Evolutionary conservation across 2,888 invertebrate genomes (phyloP).

Genomic region (Aquatica leii): DNA sequence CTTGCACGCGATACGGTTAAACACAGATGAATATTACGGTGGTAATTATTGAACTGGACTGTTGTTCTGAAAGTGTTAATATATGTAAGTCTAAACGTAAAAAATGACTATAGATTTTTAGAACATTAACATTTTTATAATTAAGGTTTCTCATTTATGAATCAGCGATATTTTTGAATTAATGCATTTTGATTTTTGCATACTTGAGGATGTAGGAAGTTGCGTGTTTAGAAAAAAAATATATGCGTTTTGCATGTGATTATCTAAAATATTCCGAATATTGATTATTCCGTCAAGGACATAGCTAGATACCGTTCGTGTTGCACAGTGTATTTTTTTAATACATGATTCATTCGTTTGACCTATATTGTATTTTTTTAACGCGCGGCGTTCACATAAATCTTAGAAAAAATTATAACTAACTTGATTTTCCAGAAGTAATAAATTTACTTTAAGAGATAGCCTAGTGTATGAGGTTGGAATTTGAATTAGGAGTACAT

Average conservation of each 20-base stretch:
- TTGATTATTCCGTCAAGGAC: conserved; percentile 30
- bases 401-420: too few species aligned
- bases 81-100: neutral
- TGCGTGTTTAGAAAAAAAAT: conserved; percentile 15
- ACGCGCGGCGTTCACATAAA: conserved; percentile 4
- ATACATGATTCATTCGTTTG: conserved; percentile 28
- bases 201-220: conserved; percentile 4
- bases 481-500: too few species aligned
- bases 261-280: conserved; percentile 26
- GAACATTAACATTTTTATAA: neutral
- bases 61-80: too few species aligned
- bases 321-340: conserved; percentile 20
- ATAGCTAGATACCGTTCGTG: conserved; percentile 29
- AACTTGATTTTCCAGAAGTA: too few species aligned
- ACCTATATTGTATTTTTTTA: conserved; percentile 9
- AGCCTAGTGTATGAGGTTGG: too few species aligned
- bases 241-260: conserved; percentile 22
- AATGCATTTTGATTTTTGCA: neutral
- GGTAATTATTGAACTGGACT: too few species aligned
- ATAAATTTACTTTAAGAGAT: too few species aligned
- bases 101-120: neutral
- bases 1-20: neutral
- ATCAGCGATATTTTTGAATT: conserved; percentile 1
- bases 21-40: neutral
- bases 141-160: neutral